Conservation (phyloP, 2,797 vertebrate genomes). For the Tragelaphus oryx region DNA sequence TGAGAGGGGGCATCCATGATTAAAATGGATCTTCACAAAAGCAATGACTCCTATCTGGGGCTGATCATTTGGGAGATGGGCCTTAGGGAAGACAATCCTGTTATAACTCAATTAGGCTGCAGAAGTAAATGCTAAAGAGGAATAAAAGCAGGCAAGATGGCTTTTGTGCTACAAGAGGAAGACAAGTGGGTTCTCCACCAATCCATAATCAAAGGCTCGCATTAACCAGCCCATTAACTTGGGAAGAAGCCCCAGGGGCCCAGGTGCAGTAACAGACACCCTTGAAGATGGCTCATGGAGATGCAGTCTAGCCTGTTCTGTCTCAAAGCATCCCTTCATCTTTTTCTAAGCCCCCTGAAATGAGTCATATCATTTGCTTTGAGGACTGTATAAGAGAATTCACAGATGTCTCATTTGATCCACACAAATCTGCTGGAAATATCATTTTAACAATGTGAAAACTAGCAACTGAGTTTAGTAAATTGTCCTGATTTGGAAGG, state of each 20-base stretch:
- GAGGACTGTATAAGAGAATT: neutral
- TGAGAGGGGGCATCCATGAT: neutral
- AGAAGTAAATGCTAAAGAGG: slow-evolving; percentile 44
- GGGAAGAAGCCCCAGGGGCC: neutral
- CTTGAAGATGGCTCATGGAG: neutral
- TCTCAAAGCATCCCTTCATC: neutral
- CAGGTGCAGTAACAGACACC: neutral
- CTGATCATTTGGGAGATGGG: neutral
- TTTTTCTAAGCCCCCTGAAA: neutral
- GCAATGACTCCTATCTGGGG: neutral
- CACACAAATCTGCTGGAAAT: neutral
- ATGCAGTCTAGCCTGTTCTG: neutral
- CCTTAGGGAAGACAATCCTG: neutral
- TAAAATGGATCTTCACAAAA: neutral
- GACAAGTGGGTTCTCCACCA: slow-evolving; percentile 33
- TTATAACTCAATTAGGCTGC: slow-evolving; percentile 41
- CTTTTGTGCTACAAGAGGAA: slow-evolving; percentile 41
- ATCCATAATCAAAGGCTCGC: slow-evolving; percentile 12
- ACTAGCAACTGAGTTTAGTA: neutral
- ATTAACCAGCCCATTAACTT: neutral
- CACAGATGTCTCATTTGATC: neutral
- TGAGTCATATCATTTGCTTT: neutral
- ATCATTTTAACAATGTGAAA: neutral
- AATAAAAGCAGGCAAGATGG: slow-evolving; percentile 40
- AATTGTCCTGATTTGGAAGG: neutral